Base-by-base conservation (phyloP, 2,888 invertebrate genomes). In the Elmis aenea region DNA sequence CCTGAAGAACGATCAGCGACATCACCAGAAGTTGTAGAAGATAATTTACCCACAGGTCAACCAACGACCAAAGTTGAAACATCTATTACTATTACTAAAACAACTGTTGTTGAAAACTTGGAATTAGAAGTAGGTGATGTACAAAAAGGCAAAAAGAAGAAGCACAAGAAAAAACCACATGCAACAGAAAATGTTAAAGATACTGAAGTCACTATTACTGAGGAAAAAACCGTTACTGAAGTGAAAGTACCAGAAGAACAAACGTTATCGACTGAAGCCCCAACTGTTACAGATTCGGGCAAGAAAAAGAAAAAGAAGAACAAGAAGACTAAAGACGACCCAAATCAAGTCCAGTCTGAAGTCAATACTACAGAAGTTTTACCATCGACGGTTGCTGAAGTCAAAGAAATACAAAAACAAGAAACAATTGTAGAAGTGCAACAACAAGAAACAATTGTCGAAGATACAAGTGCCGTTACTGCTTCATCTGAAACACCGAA, bases 181-280 rank as follows among this genome's bases (percentile, higher is more conserved):
- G 3, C n/a, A 29, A 5, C 20, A 29, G 20, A 20, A 21, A 5
- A 2, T 29, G 13, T 29, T 10, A 5, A 18, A 18, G 8, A 24
- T 36, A 13, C 20, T 21, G 44, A 37, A 20, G 34, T 35, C 18
- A 41, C 38, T 26, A 33, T 27, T 15, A 20, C 38, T 12, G 16
- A 16, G 13, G 13, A 26, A 9, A 38, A 16, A 13, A 3, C 1
- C 5, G 13, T n/a, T 12, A 6, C 20, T 10, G 20, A 14, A 18
- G 28, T 3, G 5, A 16, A 15, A 6, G 21, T 16, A 10, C 5
- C 29, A 27, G 16, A 27, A 27, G 10, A 13, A 27, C 13, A 6
- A 27, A 27, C 4, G 11, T 13, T 12, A 25, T 9, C 11, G 8
- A 11, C 4, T 11, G 25, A 25, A 16, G 12, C 10, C 5, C 20